Evolutionary conservation across 2,113 vertebrate genomes (phyloP), one percentile per base, ranked within the genome.

Genomic region (Bucco capensis): DNA sequence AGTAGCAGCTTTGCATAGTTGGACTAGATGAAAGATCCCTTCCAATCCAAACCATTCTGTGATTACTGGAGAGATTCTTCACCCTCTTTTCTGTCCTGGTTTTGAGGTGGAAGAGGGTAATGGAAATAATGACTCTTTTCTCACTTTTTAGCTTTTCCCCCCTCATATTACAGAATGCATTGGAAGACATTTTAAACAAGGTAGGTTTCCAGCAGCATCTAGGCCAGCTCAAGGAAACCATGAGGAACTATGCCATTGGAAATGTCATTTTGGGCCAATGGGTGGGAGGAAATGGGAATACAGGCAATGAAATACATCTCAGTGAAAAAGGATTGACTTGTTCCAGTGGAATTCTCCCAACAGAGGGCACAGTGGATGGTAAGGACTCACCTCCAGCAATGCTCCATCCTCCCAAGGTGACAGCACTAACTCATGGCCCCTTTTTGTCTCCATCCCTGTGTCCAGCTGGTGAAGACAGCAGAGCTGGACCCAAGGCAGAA

Each of bases 401-500:
- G 17, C 9, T 14, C 14, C 12, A n/a, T 64, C 25, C 17, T 1
- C 8, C 3, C 37, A 10, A 37, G 23, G n/a, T 31, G 30, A 50
- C 12, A 60, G 33, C 73, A 54, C 31, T 65, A 19, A 86, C 67
- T 42, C 40, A 14, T 35, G 30, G 3, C 9, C 8, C 9, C 10
- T n/a, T 86, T 80, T 60, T 56, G 44, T 4, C 27, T 74, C 77
- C 53, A 23, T 65, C 57, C 18, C 19, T 50, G 25, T 66, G 33
- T 69, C 62, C 96, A 99, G 99, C 80, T 99, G 96, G 87, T 99
- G 88, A 99, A 99, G 97, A 99, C 98, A 0, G 98, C 89, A 0
- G 98, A 99, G 19, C 91, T 99, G 93, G 98, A 99, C 83, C 98
- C 99, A 6, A 95, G 86, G 49, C 91, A 97, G 89, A 99, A 99